phyloP scores from a whole-genome alignment of 2,888 invertebrate genomes.

The Leptopterna dolabrata region DNA sequence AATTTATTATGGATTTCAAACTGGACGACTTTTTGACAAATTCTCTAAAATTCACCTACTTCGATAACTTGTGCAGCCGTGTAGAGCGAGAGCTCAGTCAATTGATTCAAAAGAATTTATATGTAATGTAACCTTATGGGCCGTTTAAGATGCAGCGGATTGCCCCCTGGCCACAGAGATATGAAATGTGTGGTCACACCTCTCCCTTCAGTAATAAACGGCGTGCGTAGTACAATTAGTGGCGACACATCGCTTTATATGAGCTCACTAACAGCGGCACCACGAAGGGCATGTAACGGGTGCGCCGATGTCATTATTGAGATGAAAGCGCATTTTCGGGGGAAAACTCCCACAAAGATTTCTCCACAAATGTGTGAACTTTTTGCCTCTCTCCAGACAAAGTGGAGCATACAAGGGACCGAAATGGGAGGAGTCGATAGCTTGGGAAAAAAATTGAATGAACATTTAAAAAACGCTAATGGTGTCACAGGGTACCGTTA shows the following conservation, averaged over 20 bases:
- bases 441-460: neutral
- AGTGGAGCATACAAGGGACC: neutral
- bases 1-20: no score
- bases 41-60: no score
- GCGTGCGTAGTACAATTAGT: neutral
- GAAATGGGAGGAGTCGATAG: neutral
- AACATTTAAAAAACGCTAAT: constrained; percentile 21
- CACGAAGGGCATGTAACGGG: neutral
- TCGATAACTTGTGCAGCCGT: no score
- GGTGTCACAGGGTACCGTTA: neutral
- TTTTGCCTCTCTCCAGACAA: neutral
- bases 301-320: neutral
- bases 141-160: no score
- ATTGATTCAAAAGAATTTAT: no score
- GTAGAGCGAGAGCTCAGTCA: no score
- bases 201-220: neutral
- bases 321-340: neutral
- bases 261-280: neutral
- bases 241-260: neutral
- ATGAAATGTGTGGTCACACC: no score
- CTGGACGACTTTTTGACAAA: no score
- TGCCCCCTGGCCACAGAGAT: no score
- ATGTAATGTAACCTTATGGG: no score
- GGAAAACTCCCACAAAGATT: neutral
- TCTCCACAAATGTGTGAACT: neutral